A percentile compares a stretch with the other conserved stretches of the same genome.
Conservation (phyloP, 2,888 invertebrate species). For the Camptogramma bilineatum region DNA sequence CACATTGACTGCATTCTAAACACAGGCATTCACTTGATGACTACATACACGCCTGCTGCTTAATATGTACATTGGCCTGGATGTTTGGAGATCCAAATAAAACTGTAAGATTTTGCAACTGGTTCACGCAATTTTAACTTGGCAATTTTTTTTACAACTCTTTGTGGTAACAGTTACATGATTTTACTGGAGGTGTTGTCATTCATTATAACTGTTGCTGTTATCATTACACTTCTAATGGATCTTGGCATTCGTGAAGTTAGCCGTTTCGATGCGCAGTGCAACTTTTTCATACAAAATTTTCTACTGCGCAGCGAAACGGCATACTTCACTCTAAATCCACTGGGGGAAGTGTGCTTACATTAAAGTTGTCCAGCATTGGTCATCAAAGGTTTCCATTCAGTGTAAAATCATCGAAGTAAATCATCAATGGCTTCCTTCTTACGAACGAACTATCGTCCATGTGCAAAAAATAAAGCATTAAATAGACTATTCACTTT, state of each 20-base stretch:
- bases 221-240: background rate
- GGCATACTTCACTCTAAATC: too few relatives aligned
- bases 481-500: too few relatives aligned
- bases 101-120: conserved; percentile 16
- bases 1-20: conserved; percentile 33
- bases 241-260: too few relatives aligned
- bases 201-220: conserved; percentile 5
- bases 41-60: conserved; percentile 28
- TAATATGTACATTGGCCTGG: conserved; percentile 40
- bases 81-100: conserved; percentile 30
- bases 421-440: too few relatives aligned
- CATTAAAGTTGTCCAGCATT: background rate
- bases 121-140: conserved; percentile 7
- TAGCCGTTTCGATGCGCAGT: too few relatives aligned
- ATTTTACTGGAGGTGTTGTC: background rate
- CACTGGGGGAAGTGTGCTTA: too few relatives aligned
- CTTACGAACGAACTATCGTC: too few relatives aligned
- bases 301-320: background rate
- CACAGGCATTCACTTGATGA: conserved; percentile 20
- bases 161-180: conserved; percentile 19
- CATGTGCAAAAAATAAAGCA: too few relatives aligned
- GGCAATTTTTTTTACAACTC: conserved; percentile 7
- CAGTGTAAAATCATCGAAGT: too few relatives aligned
- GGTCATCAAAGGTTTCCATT: too few relatives aligned
- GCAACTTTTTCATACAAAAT: too few relatives aligned